These are phyloP conservation scores for Epinephelus cyanopodus DNA, from an alignment of 2,113 vertebrate species.

Conservation along the genomic window DNA sequence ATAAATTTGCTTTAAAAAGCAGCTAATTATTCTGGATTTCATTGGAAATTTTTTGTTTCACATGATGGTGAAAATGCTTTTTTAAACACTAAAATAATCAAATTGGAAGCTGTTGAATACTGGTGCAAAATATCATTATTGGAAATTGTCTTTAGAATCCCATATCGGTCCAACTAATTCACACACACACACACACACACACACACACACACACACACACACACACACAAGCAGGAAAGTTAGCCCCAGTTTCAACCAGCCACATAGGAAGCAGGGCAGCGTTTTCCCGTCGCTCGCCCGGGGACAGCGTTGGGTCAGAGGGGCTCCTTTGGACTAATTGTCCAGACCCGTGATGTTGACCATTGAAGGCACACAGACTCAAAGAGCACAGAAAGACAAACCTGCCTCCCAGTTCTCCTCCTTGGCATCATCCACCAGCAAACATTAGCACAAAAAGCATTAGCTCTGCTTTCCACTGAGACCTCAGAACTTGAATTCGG, in stretches of 20 bases:
- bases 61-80: background rate
- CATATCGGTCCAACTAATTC: conserved; percentile 39
- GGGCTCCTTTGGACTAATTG: conserved; percentile 7
- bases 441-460: conserved; percentile 74
- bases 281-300: conserved; percentile 7
- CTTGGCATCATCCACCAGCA: conserved; percentile 76
- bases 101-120: conserved; percentile 6
- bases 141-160: conserved; percentile 35
- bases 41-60: background rate
- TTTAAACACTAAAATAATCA: background rate
- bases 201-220: conserved; percentile 33
- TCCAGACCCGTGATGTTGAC: conserved; percentile 51
- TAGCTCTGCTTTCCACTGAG: conserved; percentile 70
- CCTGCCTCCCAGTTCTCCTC: conserved; percentile 65
- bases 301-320: conserved; percentile 15
- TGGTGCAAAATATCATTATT: conserved; percentile 6
- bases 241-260: conserved; percentile 43
- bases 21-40: background rate
- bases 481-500: conserved; percentile 77
- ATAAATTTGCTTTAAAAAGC: conserved; percentile 29
- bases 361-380: conserved; percentile 71
- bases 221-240: conserved; percentile 38
- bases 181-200: conserved; percentile 26
- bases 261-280: conserved; percentile 47
- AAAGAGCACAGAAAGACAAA: conserved; percentile 66